Base-by-base conservation (phyloP, 2,888 invertebrate species). In the Deilephila elpenor region DNA sequence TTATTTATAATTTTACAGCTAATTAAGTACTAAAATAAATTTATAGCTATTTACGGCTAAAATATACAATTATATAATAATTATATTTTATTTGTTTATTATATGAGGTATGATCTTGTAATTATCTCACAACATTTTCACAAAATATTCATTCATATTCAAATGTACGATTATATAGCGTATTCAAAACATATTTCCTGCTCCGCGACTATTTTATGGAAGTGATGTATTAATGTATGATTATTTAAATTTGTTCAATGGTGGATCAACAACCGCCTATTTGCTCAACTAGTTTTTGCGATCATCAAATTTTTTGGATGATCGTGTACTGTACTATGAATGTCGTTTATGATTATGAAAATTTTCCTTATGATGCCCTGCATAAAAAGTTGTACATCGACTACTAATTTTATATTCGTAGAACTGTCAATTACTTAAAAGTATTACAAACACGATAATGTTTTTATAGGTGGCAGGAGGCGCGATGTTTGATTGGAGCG, bases 401-500 rank as follows among this genome's bases (percentile, higher is more conserved):
- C 11, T 44, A 11, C 11, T 44, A 11, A 44, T 44, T 44, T 44
- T 44, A 4, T 14, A 44, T 44, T 44, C 44, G 44, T 44, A 44
- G 44, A 44, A 44, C 44, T 59, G 44, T n/a, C 3, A 44, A 37
- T 14, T 61, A 59, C 56, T 32, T 32, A 32, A 32, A 32, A 32
- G 32, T 32, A 32, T 25, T 5, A 32, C 32, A 32, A 37, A 73
- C 20, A 20, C 70, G 53, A 32, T 25, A 70, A 56, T 29, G 4
- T 75, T 61, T 75, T 77, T 76, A 29, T 75, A 86, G 85, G 79
- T 84, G 1, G 81, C 84, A 20, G 88, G 84, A 53, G 88, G 88
- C 20, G 91, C 82, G 1, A 84, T 89, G 3, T 95, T 94, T 75
- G 88, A 93, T 74, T 97, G 97, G 97, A 93, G 95, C 29, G 86